phyloP scores from a whole-genome alignment of 2,888 invertebrate species.

The Malachius bipustulatus region DNA sequence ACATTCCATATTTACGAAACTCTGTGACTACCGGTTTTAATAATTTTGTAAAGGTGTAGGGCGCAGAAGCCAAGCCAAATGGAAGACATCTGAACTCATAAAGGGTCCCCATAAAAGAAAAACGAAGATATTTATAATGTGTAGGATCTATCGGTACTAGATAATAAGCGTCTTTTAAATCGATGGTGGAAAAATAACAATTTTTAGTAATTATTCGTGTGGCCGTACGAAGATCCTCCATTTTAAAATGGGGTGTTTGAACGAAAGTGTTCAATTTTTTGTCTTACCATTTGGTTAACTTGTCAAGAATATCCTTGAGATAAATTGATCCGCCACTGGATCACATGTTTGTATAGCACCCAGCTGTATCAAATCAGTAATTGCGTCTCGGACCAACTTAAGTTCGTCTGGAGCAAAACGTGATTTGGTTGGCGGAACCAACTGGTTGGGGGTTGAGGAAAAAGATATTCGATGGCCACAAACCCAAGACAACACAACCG shows the following conservation, averaged over 20 bases:
- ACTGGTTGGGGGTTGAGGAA: neutral
- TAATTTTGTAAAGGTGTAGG: too few species aligned
- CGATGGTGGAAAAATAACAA: slow-evolving; percentile 13
- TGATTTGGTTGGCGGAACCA: too few species aligned
- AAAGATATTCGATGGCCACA: slow-evolving; percentile 11
- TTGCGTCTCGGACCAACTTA: slow-evolving; percentile 1
- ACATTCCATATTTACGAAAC: slow-evolving; percentile 13
- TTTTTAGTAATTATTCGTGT: slow-evolving; percentile 13
- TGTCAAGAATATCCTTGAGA: slow-evolving; percentile 12
- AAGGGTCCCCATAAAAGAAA: slow-evolving; percentile 16
- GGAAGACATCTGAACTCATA: slow-evolving; percentile 20
- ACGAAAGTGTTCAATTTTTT: slow-evolving; percentile 18
- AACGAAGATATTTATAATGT: slow-evolving; percentile 18
- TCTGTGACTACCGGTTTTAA: slow-evolving; percentile 16
- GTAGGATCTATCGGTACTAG: slow-evolving; percentile 16
- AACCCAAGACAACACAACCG: slow-evolving; percentile 12
- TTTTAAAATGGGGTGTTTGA: slow-evolving; percentile 20
- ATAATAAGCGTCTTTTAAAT: too few species aligned
- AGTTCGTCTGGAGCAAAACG: slow-evolving; percentile 2
- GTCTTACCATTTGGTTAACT: slow-evolving; percentile 11
- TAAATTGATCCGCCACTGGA: slow-evolving; percentile 7
- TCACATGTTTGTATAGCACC: slow-evolving; percentile 4
- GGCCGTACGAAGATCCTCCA: slow-evolving; percentile 19
- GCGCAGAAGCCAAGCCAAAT: slow-evolving; percentile 17
- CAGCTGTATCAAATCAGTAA: neutral